Conservation (phyloP, 2,113 vertebrate genomes). For the Petromus typicus region DNA sequence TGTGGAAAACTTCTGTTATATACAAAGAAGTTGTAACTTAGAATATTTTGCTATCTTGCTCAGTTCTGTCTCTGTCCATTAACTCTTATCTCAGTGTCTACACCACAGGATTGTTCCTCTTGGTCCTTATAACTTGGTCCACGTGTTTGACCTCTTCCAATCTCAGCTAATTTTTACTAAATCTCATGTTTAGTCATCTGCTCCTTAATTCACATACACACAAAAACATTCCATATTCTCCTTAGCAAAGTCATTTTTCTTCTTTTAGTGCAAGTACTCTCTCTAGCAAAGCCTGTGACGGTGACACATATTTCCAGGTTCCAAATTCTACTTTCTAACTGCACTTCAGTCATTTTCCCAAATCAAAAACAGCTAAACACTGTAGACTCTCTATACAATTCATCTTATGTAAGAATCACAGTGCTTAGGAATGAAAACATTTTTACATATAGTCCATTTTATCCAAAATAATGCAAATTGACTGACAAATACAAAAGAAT, state of each 20-base stretch:
- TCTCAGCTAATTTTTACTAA: not conserved
- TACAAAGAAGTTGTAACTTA: not conserved
- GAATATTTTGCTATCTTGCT: not conserved
- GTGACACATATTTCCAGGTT: not conserved
- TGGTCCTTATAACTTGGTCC: not conserved
- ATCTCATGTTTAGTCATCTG: not conserved
- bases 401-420: not conserved
- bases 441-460: not conserved
- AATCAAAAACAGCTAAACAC: not conserved
- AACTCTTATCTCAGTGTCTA: not conserved
- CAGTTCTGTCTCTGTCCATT: not conserved
- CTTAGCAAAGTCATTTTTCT: not conserved
- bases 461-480: not conserved
- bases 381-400: not conserved
- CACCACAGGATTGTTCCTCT: not conserved
- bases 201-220: conserved; percentile 1
- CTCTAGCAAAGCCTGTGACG: not conserved
- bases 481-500: not conserved
- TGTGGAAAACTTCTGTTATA: not conserved
- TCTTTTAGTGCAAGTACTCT: not conserved
- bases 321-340: not conserved
- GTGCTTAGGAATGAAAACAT: not conserved
- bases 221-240: not conserved
- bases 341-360: conserved; percentile 7
- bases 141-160: not conserved